Conservation (phyloP, 1,140 invertebrate genomes). For the Conus ventricosus region DNA sequence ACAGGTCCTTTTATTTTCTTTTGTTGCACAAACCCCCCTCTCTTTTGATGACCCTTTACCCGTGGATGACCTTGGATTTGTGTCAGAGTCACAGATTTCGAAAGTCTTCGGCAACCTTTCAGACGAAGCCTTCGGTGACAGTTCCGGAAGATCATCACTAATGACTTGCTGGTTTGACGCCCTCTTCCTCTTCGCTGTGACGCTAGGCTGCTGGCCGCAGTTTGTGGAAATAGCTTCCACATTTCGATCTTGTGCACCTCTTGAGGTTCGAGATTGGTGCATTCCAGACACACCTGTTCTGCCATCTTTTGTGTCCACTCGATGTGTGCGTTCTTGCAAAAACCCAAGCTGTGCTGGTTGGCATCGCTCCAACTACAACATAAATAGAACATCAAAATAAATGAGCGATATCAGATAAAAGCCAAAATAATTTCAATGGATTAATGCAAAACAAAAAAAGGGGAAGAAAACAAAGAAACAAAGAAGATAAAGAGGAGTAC, state of each 20-base stretch:
- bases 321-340: neutral
- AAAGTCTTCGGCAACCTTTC: neutral
- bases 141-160: neutral
- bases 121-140: neutral
- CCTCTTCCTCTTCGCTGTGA: neutral
- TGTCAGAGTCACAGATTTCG: neutral
- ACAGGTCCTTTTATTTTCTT: neutral
- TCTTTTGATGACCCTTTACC: neutral
- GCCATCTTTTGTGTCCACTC: neutral
- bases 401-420: no score
- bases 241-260: neutral
- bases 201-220: neutral
- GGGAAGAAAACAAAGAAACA: no score
- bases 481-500: no score
- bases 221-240: neutral
- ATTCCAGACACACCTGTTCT: neutral
- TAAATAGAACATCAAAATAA: neutral
- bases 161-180: no score
- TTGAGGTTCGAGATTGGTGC: neutral
- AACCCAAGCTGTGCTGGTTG: neutral
- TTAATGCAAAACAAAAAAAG: no score
- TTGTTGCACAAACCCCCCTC: neutral
- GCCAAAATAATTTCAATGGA: no score
- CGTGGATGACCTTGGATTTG: neutral
- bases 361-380: conserved; percentile 18